These are phyloP conservation scores for Zosterops lateralis DNA, from an alignment of 2,113 vertebrate species.

Conservation along the genomic window DNA sequence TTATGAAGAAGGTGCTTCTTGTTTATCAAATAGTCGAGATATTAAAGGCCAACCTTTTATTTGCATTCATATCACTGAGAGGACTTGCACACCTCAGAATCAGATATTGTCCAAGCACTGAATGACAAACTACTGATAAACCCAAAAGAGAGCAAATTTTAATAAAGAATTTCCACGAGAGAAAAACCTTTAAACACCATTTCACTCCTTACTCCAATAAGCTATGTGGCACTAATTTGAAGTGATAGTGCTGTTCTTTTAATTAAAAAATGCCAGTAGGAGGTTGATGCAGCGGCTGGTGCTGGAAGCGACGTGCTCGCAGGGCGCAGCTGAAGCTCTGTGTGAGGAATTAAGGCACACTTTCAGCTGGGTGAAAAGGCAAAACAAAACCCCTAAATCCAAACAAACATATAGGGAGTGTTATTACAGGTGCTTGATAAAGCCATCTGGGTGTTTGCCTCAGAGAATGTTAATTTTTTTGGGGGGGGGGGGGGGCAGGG, in stretches of 20 bases:
- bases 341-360: not conserved
- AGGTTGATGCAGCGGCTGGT: conserved; percentile 20
- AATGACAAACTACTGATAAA: not conserved
- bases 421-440: not conserved
- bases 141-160: not conserved
- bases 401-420: not conserved
- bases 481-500: not conserved
- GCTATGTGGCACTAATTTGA: conserved; percentile 54
- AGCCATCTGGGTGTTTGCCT: not conserved
- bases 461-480: not conserved
- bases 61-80: not conserved
- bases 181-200: conserved; percentile 21
- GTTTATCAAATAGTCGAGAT: not conserved
- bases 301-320: not conserved
- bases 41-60: conserved; percentile 14
- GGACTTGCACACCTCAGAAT: not conserved
- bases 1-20: not conserved
- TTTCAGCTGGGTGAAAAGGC: not conserved
- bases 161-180: conserved; percentile 3
- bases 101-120: not conserved
- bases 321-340: not conserved
- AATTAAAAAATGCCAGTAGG: conserved; percentile 58
- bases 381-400: not conserved
- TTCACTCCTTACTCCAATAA: conserved; percentile 12
- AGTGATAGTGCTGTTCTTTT: conserved; percentile 56